Conservation (phyloP, 2,888 invertebrate genomes). For the Incurvaria masculella region DNA sequence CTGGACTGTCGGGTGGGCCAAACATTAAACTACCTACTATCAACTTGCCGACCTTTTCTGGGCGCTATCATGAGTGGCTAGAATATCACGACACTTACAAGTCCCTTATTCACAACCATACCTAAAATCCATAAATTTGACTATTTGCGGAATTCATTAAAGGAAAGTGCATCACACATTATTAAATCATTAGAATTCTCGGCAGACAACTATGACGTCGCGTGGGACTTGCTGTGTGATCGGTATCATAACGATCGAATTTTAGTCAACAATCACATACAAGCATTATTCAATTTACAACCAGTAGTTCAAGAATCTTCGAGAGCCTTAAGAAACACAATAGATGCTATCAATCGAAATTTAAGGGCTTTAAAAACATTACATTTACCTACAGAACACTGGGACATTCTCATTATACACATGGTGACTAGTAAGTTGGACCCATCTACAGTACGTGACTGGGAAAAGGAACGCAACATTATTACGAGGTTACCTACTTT, state of each 20-base stretch:
- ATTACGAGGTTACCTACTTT: constrained; percentile 2
- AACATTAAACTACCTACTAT: too few relatives aligned
- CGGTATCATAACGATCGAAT: neutral
- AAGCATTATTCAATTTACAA: neutral
- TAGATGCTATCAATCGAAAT: neutral
- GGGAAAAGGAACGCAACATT: constrained; percentile 5
- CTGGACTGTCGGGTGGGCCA: too few relatives aligned
- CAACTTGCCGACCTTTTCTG: too few relatives aligned
- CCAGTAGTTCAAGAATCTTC: neutral
- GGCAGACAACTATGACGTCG: too few relatives aligned
- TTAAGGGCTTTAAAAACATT: neutral
- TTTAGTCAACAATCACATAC: neutral
- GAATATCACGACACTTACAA: too few relatives aligned
- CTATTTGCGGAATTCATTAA: constrained; percentile 4
- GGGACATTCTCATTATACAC: constrained; percentile 9
- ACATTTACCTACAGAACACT: constrained; percentile 7
- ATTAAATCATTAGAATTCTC: too few relatives aligned
- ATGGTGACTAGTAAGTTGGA: constrained; percentile 6
- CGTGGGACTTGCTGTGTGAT: neutral
- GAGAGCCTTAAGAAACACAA: neutral
- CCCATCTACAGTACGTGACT: constrained; percentile 2
- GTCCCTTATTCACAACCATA: too few relatives aligned
- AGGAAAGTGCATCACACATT: too few relatives aligned
- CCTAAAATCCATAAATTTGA: too few relatives aligned
- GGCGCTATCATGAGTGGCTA: too few relatives aligned